Percentiles rank a stretch among this genome's conserved stretches.
Conservation (phyloP, 2,113 vertebrate genomes). For the Riparia riparia region DNA sequence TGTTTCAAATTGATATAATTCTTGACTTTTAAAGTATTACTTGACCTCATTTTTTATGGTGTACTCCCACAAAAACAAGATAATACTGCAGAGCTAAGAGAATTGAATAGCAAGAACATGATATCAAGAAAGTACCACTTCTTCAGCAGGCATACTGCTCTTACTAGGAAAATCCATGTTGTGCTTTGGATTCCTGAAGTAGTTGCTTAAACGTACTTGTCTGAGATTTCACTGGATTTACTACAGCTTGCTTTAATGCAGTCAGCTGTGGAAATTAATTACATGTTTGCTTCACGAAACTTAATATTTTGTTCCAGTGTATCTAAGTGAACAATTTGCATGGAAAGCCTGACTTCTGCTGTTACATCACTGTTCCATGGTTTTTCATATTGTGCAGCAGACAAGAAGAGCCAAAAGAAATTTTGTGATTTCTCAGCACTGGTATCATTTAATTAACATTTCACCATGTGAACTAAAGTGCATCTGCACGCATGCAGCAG, state of each 20-base stretch:
- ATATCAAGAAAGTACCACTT: not conserved
- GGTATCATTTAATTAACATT: constrained; percentile 4
- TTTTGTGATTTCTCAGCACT: not conserved
- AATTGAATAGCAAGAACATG: not conserved
- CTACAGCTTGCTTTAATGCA: not conserved
- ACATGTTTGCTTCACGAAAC: not conserved
- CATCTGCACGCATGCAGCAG: fast-evolving
- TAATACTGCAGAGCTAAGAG: not conserved
- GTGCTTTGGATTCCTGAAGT: not conserved
- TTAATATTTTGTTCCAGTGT: not conserved
- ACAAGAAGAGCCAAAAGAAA: not conserved
- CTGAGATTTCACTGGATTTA: not conserved
- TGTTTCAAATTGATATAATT: not conserved
- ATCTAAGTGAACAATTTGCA: not conserved
- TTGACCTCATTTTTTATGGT: not conserved
- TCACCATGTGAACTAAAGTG: not conserved
- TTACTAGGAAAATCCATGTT: not conserved
- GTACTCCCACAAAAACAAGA: not conserved
- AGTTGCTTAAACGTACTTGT: not conserved
- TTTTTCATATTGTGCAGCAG: not conserved
- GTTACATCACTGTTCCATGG: not conserved
- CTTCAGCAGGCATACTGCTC: not conserved
- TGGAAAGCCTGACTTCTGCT: not conserved
- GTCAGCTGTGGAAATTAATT: not conserved
- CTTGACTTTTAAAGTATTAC: not conserved